Evolutionary conservation across 2,113 vertebrate genomes (phyloP).

Genomic region (Ondatra zibethicus): DNA sequence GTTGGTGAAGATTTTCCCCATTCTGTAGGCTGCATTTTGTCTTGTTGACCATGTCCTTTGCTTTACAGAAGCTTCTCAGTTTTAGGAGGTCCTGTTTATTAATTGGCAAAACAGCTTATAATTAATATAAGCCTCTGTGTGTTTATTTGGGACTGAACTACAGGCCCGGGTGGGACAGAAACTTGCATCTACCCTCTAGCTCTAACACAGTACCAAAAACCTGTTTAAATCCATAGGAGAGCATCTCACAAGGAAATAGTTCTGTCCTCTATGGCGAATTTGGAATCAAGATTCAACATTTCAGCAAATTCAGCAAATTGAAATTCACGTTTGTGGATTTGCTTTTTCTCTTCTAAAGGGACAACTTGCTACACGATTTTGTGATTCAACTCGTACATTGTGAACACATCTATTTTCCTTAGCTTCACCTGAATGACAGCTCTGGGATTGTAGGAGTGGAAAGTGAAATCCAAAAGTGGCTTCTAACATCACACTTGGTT

Average conservation of each 20-base stretch:
- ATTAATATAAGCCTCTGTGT: too few relatives aligned
- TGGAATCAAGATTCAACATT: not conserved
- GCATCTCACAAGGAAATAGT: not conserved
- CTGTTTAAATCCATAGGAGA: not conserved
- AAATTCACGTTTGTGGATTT: too few relatives aligned
- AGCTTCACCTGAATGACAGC: not conserved
- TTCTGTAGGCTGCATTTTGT: too few relatives aligned
- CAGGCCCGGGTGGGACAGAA: too few relatives aligned
- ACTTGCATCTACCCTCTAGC: too few relatives aligned
- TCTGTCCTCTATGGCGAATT: not conserved
- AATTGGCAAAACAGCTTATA: too few relatives aligned
- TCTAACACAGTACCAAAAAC: not conserved
- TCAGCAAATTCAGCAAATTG: not conserved
- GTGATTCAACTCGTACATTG: not conserved
- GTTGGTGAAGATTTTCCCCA: too few relatives aligned
- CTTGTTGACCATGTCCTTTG: too few relatives aligned
- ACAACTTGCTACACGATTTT: too few relatives aligned
- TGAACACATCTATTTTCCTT: not conserved
- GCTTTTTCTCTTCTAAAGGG: not conserved
- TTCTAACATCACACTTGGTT: not conserved
- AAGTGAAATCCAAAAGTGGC: not conserved
- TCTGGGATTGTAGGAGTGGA: not conserved
- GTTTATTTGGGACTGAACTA: too few relatives aligned
- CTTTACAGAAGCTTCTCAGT: too few relatives aligned
- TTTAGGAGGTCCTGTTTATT: too few relatives aligned